Evolutionary conservation across 2,797 vertebrate species (phyloP), one percentile per base, ranked within the genome.

Genomic region (Brachymystax lenok): DNA sequence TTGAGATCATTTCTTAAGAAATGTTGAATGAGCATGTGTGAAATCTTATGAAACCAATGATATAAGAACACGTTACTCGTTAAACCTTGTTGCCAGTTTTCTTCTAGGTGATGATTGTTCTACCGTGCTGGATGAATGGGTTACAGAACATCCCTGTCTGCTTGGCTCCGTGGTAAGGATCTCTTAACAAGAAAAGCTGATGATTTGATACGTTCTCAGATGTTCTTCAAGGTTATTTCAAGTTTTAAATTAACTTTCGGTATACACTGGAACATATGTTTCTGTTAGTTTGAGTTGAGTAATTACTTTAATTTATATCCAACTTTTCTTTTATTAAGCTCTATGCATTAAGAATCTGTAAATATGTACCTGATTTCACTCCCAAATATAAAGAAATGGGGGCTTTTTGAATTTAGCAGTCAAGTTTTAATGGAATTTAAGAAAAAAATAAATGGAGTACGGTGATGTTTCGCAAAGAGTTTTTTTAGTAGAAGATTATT

Each of bases 81-180:
- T 98, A 35, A 99, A 98, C 95, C 90, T 93, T 98, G 96, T 98
- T 97, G 97, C 96, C 96, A 99, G 97, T 99, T 99, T 96, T 99
- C 94, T 98, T 97, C 97, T 98, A 99, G 97, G 97, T 98, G 85
- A 82, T 88, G 96, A 94, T 97, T 97, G 96, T 93, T 96, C 95
- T 95, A 92, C 96, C 96, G 95, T 96, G 96, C 94, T 94, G 95
- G 95, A 94, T 96, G 96, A 95, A 91, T 94, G 96, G 96, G 95
- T 97, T 95, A 96, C 96, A 96, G 96, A 96, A 94, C 95, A 94
- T 92, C 96, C 95, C 94, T 95, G 93, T 92, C 96, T 94, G 94
- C 96, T 92, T 95, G 95, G 94, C 96, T 95, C 96, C 95, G 96
- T 98, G 98, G 97, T 99, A 98, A 99, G 97, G 96, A 98, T 46